Base-by-base conservation (phyloP, 2,797 vertebrate genomes). In the Anguilla pacifica region DNA sequence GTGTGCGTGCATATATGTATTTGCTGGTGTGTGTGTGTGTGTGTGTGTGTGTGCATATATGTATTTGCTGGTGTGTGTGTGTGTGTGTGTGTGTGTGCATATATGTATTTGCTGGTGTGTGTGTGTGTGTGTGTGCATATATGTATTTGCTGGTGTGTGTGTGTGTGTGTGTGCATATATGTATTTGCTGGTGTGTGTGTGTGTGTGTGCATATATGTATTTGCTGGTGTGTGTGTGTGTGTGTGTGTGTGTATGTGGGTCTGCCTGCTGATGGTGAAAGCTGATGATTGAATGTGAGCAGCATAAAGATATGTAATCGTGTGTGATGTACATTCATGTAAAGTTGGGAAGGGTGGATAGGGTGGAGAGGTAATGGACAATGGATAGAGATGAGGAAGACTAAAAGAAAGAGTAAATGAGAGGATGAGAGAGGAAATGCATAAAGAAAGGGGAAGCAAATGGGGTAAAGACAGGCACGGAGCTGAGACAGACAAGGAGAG, bases 381-480 rank as follows among this genome's bases (percentile, higher is more conserved):
- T 46, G 46, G 25, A 53, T 25, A 85, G 59, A 77, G 84, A 87
- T 28, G 79, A 89, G 84, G 86, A 89, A 87, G 86, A 89, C 35
- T 84, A 85, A 25, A 92, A 88, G 89, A 88, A 89, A 82, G 85
- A 90, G 89, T 43, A 81, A 83, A 86, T 70, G 85, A 88, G 91
- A 89, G 77, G 79, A 88, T 88, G 88, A 86, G 83, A 86, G 86
- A 89, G 87, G 89, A 74, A 89, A 77, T 88, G 85, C 53, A 88
- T 51, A 85, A 87, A 43, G 49, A 84, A 55, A 39, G 84, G 81
- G 6, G 35, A 88, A 64, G 82, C 59, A 81, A 64, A 46, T 87
- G 89, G 88, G 92, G 89, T 64, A 25, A 93, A 91, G 93, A 93
- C 93, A 61, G 57, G 19, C 46, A 89, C 57, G 86, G 84, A 84